These are phyloP conservation scores for Paedocypris sp. DNA, from an alignment of 2,113 vertebrate species.

Conservation along the genomic window DNA sequence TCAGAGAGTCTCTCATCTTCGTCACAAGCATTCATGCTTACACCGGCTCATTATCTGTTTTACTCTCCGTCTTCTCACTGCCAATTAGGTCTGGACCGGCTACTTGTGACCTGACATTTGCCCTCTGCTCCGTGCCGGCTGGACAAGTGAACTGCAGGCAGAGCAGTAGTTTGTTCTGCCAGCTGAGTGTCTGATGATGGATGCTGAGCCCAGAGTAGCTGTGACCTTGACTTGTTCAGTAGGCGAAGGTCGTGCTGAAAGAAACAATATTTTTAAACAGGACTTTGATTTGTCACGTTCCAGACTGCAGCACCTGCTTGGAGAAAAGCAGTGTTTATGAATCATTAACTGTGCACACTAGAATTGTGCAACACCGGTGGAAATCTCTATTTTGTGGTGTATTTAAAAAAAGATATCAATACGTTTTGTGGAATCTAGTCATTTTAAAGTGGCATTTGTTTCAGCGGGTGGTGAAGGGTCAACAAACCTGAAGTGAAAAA, in stretches of 20 bases:
- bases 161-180: conserved; percentile 47
- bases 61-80: conserved; percentile 34
- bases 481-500: too few species aligned
- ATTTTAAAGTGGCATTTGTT: too few species aligned
- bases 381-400: too few species aligned
- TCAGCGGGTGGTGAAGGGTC: too few species aligned
- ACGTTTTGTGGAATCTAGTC: too few species aligned
- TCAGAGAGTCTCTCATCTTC: neutral
- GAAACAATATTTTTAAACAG: conserved; percentile 1
- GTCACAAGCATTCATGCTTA: conserved; percentile 29
- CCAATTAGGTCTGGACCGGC: conserved; percentile 51
- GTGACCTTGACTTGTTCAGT: conserved; percentile 45
- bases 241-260: conserved; percentile 28
- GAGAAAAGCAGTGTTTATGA: neutral
- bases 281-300: conserved; percentile 57
- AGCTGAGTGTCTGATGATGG: conserved; percentile 51
- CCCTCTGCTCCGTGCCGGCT: conserved; percentile 37
- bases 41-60: conserved; percentile 12
- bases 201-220: conserved; percentile 40
- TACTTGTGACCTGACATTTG: conserved; percentile 47
- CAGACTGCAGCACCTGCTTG: too few species aligned
- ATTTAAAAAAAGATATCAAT: too few species aligned
- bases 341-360: neutral
- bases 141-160: conserved; percentile 34
- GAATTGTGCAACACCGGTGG: too few species aligned